Evolutionary conservation across 2,113 vertebrate genomes (phyloP).

Genomic region (Puffinus mauretanicus): DNA sequence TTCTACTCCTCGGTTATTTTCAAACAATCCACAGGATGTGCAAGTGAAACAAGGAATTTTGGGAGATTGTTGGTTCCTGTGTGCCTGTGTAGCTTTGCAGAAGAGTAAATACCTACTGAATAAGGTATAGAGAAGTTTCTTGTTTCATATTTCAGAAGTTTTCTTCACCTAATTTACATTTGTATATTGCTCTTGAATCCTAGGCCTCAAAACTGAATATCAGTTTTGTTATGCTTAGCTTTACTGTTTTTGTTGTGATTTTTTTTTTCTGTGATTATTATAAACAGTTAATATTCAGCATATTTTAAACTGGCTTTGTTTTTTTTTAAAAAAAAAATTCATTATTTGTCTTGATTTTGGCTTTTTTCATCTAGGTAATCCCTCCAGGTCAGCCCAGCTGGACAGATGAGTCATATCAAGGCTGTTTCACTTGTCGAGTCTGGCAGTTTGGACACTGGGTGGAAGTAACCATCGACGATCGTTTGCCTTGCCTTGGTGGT

Average conservation of each 20-base stretch:
- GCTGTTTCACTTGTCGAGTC: conserved; percentile 83
- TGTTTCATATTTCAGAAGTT: not conserved
- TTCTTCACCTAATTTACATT: not conserved
- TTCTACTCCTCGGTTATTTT: conserved; percentile 79
- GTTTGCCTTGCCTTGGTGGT: conserved; percentile 87
- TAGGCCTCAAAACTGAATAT: not conserved
- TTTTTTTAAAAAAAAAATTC: not conserved
- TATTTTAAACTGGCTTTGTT: not conserved
- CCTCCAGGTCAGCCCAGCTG: conserved; percentile 86
- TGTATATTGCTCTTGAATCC: not conserved
- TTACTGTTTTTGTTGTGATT: not conserved
- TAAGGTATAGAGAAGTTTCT: conserved; percentile 75
- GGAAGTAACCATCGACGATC: conserved; percentile 88
- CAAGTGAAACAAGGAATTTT: conserved; percentile 91
- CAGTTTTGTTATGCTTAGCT: not conserved
- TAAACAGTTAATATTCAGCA: not conserved
- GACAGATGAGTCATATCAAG: conserved; percentile 80
- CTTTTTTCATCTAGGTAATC: conserved; percentile 78
- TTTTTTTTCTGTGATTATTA: not conserved
- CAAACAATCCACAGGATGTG: conserved; percentile 74
- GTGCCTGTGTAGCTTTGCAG: conserved; percentile 88
- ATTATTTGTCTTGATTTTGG: not conserved
- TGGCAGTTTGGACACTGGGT: conserved; percentile 92
- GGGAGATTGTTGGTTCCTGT: conserved; percentile 97
- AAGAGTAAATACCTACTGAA: conserved; percentile 82